Evolutionary conservation across 2,888 invertebrate species (phyloP), one percentile per base, ranked within the genome.

Genomic region (Monochamus alternatus): DNA sequence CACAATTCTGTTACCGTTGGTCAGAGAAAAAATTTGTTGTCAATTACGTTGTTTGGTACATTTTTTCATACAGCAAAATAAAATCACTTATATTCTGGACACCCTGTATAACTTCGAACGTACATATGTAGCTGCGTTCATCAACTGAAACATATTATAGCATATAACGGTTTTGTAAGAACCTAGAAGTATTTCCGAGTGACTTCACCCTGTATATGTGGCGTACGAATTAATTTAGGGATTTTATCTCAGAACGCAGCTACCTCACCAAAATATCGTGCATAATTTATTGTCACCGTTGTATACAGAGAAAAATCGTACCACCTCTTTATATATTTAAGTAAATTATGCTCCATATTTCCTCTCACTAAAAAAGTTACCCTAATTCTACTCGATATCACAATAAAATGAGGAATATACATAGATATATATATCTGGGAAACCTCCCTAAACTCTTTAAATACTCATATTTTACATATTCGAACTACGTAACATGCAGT

Each of bases 341-440:
- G 69, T 60, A 69, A 60, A 69, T 69, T 69, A 69, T 69, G 69
- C 69, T 47, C 60, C 60, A 69, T 69, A 69, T 69, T 69, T 69
- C 44, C 60, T 68, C 69, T 51, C 47, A 52, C 51, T 69, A 69
- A 32, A 59, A 22, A 69, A 69, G 32, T 44, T 31, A 58, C 47
- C 59, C 73, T 75, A 75, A 32, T 31, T 22, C 76, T 76, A 78
- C 73, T 73, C 75, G 0, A 76, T 81, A 81, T 81, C 81, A 81
- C 81, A 81, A 80, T 72, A 67, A 69, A 74, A 78, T 80, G 80
- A 80, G 81, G 76, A 80, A 81, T 69, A 69, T 47, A 12, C 12
- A 60, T 38, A 38, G 38, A 38, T 14, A 55, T 55, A 55, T 55
- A 55, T 55, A 22, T 55, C n/a, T 47, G 60, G 55, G 47, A 60